Percentiles rank a stretch among this genome's conserved stretches.
phyloP scores from a whole-genome alignment of 2,113 vertebrate genomes.

The Pelecanoides urinatrix region DNA sequence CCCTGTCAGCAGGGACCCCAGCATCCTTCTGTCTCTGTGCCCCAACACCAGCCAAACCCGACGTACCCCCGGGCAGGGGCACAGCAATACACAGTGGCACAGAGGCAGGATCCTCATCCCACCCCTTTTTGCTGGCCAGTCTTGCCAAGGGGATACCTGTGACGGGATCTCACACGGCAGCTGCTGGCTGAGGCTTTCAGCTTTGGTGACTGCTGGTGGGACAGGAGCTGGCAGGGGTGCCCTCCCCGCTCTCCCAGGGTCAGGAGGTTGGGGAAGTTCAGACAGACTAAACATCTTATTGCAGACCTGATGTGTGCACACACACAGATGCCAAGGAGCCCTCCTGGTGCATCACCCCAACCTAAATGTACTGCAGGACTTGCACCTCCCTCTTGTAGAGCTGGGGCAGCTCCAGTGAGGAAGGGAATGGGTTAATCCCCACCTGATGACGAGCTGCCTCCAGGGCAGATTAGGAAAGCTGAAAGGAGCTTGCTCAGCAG shows the following conservation, averaged over 20 bases:
- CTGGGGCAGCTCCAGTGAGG: not conserved
- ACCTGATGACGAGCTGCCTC: not conserved
- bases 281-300: not conserved
- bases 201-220: not conserved
- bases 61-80: not conserved
- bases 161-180: not conserved
- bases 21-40: not conserved
- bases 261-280: not conserved
- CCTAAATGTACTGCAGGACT: not conserved
- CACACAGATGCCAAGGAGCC: not conserved
- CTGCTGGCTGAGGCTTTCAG: not conserved
- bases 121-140: not conserved
- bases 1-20: not conserved
- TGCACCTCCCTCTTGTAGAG: not conserved
- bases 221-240: not conserved
- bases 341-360: not conserved
- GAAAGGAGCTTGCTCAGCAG: not conserved
- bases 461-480: not conserved
- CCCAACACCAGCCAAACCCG: fast-evolving
- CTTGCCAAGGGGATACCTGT: not conserved
- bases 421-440: not conserved
- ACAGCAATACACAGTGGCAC: not conserved
- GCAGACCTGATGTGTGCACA: not conserved
- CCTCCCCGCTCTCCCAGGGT: not conserved
- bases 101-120: not conserved